Evolutionary conservation across 2,113 vertebrate genomes (phyloP).

Genomic region (Eurystomus gularis): DNA sequence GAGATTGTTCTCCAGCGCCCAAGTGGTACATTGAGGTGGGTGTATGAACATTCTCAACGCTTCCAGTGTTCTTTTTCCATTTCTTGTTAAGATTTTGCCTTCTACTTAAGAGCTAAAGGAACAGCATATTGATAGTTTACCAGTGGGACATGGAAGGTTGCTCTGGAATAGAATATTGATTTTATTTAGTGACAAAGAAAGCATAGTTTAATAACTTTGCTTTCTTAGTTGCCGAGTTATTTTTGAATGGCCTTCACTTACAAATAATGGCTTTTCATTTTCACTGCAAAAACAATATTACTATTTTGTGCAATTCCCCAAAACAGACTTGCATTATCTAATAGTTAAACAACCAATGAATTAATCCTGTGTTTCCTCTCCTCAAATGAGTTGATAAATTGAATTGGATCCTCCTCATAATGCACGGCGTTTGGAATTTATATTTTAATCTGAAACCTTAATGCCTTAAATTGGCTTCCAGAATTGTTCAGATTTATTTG

Average conservation of each 20-base stretch:
- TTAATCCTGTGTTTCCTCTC: background rate
- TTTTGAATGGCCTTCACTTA: background rate
- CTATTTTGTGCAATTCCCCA: background rate
- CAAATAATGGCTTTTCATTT: background rate
- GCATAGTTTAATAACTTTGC: background rate
- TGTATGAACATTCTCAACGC: background rate
- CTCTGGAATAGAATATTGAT: background rate
- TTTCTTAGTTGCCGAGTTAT: background rate
- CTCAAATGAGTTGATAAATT: conserved; percentile 14
- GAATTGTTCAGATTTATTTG: conserved; percentile 39
- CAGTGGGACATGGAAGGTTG: background rate
- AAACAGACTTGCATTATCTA: background rate
- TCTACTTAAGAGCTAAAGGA: background rate
- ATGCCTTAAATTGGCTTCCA: conserved; percentile 25
- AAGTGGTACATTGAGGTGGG: background rate
- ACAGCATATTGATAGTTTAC: background rate
- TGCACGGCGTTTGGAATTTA: background rate
- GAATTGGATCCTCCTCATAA: background rate
- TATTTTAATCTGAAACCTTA: background rate
- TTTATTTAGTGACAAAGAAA: background rate
- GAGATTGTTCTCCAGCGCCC: background rate
- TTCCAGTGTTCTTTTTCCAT: background rate
- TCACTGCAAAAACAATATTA: background rate
- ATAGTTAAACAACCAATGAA: background rate
- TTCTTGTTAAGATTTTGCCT: background rate